These are phyloP conservation scores for Drosophila falleni DNA, from an alignment of 2,888 invertebrate genomes.

Conservation along the genomic window DNA sequence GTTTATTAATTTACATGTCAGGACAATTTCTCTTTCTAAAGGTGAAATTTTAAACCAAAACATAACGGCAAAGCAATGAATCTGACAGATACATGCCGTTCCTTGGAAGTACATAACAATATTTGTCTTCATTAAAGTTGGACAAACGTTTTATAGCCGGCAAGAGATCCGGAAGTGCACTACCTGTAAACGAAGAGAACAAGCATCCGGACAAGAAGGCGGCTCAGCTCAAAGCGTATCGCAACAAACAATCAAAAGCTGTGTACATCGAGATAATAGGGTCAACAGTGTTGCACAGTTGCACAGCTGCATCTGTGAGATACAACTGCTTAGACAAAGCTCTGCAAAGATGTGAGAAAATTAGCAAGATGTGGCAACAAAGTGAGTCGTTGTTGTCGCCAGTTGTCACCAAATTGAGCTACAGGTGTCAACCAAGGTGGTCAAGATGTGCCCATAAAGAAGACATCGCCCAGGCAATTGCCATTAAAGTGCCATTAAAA, in stretches of 20 bases:
- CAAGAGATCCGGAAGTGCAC: conserved; percentile 63
- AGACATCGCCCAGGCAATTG: conserved; percentile 59
- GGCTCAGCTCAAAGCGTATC: conserved; percentile 54
- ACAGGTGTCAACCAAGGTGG: conserved; percentile 74
- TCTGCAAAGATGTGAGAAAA: conserved; percentile 47
- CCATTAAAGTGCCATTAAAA: conserved; percentile 68
- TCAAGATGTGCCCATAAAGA: conserved; percentile 70
- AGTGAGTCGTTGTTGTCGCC: conserved; percentile 22
- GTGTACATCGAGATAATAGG: conserved; percentile 20
- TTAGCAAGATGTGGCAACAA: conserved; percentile 48
- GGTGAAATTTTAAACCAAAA: conserved; percentile 78
- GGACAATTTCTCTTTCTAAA: conserved; percentile 53
- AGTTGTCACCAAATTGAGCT: conserved; percentile 65
- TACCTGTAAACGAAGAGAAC: conserved; percentile 54
- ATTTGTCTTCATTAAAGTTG: conserved; percentile 75
- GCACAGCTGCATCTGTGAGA: conserved; percentile 40
- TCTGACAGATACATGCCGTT: conserved; percentile 27
- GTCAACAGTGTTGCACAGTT: conserved; percentile 28
- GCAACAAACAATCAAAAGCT: conserved; percentile 38
- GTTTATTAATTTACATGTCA: conserved; percentile 82
- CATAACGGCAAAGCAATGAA: conserved; percentile 29
- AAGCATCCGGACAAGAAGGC: conserved; percentile 39
- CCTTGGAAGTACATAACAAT: conserved; percentile 37
- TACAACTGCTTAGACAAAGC: conserved; percentile 7
- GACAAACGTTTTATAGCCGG: conserved; percentile 35